A percentile compares a stretch with the other conserved stretches of the same genome.
These are phyloP conservation scores for Leucophenga montana DNA, from an alignment of 2,888 invertebrate species.

Conservation along the genomic window DNA sequence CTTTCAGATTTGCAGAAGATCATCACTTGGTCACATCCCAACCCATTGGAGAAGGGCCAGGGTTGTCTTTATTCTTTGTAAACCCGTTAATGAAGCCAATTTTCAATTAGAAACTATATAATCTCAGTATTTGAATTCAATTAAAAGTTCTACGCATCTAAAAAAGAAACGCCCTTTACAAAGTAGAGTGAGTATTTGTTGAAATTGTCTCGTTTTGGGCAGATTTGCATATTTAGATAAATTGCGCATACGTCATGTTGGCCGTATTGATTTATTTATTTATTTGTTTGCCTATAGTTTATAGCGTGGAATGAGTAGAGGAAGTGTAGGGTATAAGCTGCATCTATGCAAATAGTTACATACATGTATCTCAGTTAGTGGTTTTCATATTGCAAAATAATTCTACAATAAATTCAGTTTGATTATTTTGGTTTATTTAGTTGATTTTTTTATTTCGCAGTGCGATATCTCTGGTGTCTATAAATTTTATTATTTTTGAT, in stretches of 20 bases:
- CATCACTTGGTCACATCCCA: no score
- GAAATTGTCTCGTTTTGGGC: slow-evolving; percentile 12
- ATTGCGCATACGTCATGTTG: slow-evolving; percentile 47
- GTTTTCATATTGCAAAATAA: no score
- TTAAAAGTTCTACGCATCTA: no score
- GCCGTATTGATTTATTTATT: not conserved
- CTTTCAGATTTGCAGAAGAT: no score
- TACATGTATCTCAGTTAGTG: not conserved
- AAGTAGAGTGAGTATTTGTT: slow-evolving; percentile 6
- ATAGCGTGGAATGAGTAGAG: not conserved
- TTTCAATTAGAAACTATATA: no score
- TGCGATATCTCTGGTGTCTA: not conserved
- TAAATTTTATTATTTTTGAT: slow-evolving; percentile 5
- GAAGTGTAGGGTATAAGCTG: no score
- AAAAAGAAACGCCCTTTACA: no score
- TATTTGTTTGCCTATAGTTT: no score
- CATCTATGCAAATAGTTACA: slow-evolving; percentile 4
- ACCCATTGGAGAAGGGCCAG: no score
- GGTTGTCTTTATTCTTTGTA: no score
- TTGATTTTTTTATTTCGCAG: slow-evolving; percentile 24
- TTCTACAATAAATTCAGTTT: not conserved
- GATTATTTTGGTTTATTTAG: not conserved
- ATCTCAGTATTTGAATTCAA: no score
- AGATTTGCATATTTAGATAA: slow-evolving; percentile 43
- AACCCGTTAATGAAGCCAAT: no score